Conservation (phyloP, 2,113 vertebrate genomes). For the Raja brachyura region DNA sequence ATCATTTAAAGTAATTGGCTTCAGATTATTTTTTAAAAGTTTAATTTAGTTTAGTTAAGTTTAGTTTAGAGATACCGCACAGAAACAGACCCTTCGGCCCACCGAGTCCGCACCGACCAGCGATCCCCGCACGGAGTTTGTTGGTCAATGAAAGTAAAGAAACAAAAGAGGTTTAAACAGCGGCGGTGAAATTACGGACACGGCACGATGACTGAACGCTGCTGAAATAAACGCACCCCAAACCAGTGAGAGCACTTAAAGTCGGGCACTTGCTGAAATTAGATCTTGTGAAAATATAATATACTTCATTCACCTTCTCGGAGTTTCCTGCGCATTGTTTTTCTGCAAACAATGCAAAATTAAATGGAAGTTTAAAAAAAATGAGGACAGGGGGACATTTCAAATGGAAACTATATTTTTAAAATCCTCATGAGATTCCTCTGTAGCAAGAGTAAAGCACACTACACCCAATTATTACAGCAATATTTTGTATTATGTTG, state of each 20-base stretch:
- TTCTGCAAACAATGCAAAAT: background rate
- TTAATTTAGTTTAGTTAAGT: no score
- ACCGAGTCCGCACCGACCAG: no score
- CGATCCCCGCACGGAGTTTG: no score
- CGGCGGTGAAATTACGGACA: background rate
- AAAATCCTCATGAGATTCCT: background rate
- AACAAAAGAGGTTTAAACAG: background rate
- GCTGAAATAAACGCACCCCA: background rate
- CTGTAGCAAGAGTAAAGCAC: background rate
- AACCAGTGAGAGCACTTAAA: background rate
- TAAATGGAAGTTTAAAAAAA: background rate
- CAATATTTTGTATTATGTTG: background rate
- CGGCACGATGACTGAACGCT: background rate
- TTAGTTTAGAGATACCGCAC: no score
- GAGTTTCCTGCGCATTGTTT: background rate
- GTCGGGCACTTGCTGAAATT: background rate
- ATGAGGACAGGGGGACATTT: background rate
- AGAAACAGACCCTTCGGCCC: no score
- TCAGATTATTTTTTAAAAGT: background rate
- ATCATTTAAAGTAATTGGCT: background rate
- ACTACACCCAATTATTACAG: background rate
- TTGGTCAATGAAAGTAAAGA: background rate
- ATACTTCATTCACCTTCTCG: background rate
- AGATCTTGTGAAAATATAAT: background rate
- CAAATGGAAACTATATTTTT: background rate